Evolutionary conservation across 2,888 invertebrate species (phyloP), one percentile per base, ranked within the genome.

Genomic region (Limenitis camilla): DNA sequence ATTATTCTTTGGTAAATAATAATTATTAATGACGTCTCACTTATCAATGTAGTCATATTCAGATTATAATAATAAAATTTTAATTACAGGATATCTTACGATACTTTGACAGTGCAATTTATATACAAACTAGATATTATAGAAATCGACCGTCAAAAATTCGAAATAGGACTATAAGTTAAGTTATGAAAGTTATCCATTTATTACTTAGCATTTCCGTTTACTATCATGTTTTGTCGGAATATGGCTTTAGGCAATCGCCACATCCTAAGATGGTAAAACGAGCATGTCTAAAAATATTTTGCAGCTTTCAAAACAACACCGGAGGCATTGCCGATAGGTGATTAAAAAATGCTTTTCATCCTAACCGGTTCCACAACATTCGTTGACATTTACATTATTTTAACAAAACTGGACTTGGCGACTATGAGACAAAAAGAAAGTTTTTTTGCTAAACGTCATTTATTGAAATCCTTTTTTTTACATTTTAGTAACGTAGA

Each of bases 311-410:
- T 79, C 71, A 73, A 74, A 75, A 72, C 67, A 65, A 67, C 69
- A 67, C 67, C 66, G 68, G 66, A 64, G 68, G 68, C 72, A 65
- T 69, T 75, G 67, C 55, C 59, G 52, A 60, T 61, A 52, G 52
- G 52, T 60, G 56, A 36, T 8, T 63, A 62, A 66, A 67, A 75
- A 45, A 74, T 70, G 64, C 53, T 63, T 60, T 65, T 67, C 65
- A 71, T 71, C 67, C 64, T 46, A 71, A 84, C 85, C 81, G 83
- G 85, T 83, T 52, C 45, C 64, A 63, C 76, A 62, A 65, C 83
- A 78, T 77, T 75, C 76, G 72, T 67, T 80, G 82, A 81, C 80
- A 84, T 84, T 84, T 76, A 78, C 76, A 77, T 78, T 80, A 78
- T 76, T 73, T 71, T 77, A 77, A 78, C 74, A 72, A n/a, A 74